phyloP scores from a whole-genome alignment of 2,113 vertebrate species.

The Clinocottus analis region DNA sequence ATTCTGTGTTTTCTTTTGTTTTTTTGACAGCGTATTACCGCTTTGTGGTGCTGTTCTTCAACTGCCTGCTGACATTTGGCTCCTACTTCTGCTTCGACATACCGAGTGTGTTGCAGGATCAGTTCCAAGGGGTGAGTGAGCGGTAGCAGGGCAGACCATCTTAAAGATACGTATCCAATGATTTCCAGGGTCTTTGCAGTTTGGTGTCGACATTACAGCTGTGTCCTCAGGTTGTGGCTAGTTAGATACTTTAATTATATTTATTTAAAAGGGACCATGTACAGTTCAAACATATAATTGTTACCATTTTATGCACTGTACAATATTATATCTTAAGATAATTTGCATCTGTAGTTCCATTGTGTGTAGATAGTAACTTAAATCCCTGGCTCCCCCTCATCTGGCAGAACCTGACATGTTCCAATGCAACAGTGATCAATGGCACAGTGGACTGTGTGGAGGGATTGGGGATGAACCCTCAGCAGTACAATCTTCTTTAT shows the following conservation, averaged over 20 bases:
- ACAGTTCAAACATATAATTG: too few relatives aligned
- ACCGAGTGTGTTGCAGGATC: constrained; percentile 86
- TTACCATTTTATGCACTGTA: too few relatives aligned
- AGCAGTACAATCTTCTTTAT: constrained; percentile 88
- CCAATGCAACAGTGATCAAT: constrained; percentile 77
- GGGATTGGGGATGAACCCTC: constrained; percentile 87
- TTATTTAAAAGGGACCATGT: too few relatives aligned
- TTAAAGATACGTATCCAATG: neutral
- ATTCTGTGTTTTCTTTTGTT: neutral
- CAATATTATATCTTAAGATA: too few relatives aligned
- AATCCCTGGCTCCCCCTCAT: neutral
- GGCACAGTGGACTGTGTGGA: constrained; percentile 78
- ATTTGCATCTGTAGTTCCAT: too few relatives aligned
- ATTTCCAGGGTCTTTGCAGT: neutral
- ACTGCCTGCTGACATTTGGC: constrained; percentile 85
- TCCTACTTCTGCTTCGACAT: constrained; percentile 89
- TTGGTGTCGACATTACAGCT: neutral
- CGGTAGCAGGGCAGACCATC: too few relatives aligned
- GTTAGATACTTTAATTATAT: too few relatives aligned
- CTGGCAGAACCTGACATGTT: constrained; percentile 85
- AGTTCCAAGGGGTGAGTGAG: constrained; percentile 85
- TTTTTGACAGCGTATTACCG: constrained; percentile 76
- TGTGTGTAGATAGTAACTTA: neutral
- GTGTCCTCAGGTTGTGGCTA: neutral
- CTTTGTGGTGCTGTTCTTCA: constrained; percentile 87